A percentile compares a stretch with the other conserved stretches of the same genome.
Evolutionary conservation across 1,140 invertebrate species (phyloP).

Genomic region (Homalodisca vitripennis): DNA sequence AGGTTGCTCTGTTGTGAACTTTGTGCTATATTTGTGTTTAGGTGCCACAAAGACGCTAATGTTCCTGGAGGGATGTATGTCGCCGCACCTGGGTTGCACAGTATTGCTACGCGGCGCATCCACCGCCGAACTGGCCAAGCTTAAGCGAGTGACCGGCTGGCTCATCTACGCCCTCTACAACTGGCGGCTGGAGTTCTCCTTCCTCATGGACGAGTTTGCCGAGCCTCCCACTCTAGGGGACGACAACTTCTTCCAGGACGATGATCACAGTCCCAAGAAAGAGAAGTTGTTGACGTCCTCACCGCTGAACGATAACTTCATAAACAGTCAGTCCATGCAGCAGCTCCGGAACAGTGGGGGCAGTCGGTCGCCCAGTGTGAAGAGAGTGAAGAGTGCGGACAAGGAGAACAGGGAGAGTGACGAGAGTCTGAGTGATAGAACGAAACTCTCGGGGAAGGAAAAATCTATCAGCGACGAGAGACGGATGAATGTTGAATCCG

Average conservation of each 20-base stretch:
- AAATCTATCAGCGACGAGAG: constrained; percentile 31
- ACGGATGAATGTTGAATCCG: constrained; percentile 48
- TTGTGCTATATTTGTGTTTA: constrained; percentile 46
- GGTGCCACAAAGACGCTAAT: constrained; percentile 80
- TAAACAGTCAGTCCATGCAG: too few species aligned
- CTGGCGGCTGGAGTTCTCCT: constrained; percentile 87
- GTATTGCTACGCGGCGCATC: constrained; percentile 81
- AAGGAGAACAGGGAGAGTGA: too few species aligned
- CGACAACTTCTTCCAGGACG: constrained; percentile 33
- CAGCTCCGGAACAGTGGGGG: too few species aligned
- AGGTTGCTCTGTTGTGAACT: too few species aligned
- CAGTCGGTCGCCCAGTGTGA: too few species aligned
- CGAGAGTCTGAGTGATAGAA: too few species aligned
- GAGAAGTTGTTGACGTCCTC: neutral
- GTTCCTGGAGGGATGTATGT: constrained; percentile 89
- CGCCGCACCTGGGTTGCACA: constrained; percentile 82
- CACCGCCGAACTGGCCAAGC: constrained; percentile 70
- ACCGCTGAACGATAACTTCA: neutral
- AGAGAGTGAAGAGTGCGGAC: too few species aligned
- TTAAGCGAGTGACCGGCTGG: constrained; percentile 67
- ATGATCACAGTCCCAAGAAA: neutral
- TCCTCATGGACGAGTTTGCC: constrained; percentile 83
- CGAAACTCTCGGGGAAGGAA: constrained; percentile 47
- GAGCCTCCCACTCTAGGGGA: constrained; percentile 23
- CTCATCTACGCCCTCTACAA: constrained; percentile 89